Evolutionary conservation across 30 jellyfish, hydroid and myxozoan genomes (phyloP), one percentile per base, ranked within the genome.

Genomic region (Nemopilema nomurai): DNA sequence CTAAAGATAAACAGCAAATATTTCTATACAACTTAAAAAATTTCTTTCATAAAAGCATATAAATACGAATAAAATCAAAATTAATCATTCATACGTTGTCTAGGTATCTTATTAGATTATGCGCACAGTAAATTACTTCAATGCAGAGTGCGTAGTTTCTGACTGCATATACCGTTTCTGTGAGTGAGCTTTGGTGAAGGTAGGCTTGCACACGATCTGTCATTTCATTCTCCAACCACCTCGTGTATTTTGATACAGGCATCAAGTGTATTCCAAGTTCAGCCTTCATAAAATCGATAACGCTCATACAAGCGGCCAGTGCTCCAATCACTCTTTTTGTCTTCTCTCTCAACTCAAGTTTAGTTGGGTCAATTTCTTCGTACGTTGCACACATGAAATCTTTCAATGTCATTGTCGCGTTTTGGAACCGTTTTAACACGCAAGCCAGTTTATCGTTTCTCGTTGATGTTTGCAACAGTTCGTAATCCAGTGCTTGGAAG

Each of bases 81-180:
- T n/a, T n/a, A n/a, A n/a, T n/a, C n/a, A n/a, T n/a, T n/a, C n/a
- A n/a, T n/a, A n/a, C n/a, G n/a, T n/a, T n/a, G n/a, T n/a, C n/a
- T n/a, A 71, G 23, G 28, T 71, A 71, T 9, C 27, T 3, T 18
- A 23, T 23, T 16, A 76, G 24, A 4, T 8, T 21, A 21, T 53
- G 65, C 6, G 86, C 86, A 21, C 86, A 76, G 16, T 49, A 22
- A 23, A 20, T 8, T 50, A 29, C 69, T 53, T 76, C 86, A 7
- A 21, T 21, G 25, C 18, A 41, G n/a, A 76, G 22, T 7, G 86
- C 86, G 74, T 51, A 76, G 28, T 76, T 76, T 50, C 86, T 25
- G 22, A 52, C 86, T 7, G 86, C 86, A 62, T n/a, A 51, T 18
- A 76, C 86, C n/a, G 52, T 16, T 8, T 50, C 62, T 23, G 75